Evolutionary conservation across 2,113 vertebrate species (phyloP), one percentile per base, ranked within the genome.

Genomic region (Anser cygnoides): DNA sequence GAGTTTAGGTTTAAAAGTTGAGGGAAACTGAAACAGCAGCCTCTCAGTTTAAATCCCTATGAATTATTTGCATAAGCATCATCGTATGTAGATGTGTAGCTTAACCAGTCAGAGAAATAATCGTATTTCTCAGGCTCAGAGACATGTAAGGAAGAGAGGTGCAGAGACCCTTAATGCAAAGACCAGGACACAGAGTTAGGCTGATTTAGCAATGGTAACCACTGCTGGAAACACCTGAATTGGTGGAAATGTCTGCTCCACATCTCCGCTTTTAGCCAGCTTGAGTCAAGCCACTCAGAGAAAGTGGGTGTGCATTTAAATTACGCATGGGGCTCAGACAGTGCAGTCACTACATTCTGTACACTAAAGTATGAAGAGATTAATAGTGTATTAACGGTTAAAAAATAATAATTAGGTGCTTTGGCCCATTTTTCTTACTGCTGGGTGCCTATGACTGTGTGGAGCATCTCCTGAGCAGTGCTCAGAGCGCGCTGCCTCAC

Each of bases 391-490:
- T 9, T 70, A 39, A 31, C 4, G 13, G 29, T 8, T 8, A 16
- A 44, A 65, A 43, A 46, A 7, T 2, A 52, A 33, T 28, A 37
- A 39, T 12, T 17, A 25, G 9, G 31, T 29, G 8, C 49, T 57
- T 46, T 31, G 37, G 29, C 12, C 44, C 26, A 2, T 8, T 28
- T 31, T 18, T 66, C 41, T 57, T 11, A 0, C 37, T 7, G 62
- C 4, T 52, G 43, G 50, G 26, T 46, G 59, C 35, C 44, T 55
- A 19, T 0, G 1, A 10, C 4, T 5, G 54, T 2, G 11, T 25
- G 50, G 62, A 54, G 54, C 9, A 2, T 23, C 13, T 26, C 44
- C 37, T 11, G 33, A 17, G 31, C 57, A 74, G 46, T 20, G 2
- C 3, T 13, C 23, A 5, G 52, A 10, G 26, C 8, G 1, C 2